These are phyloP conservation scores for Cyclina sinensis DNA, from an alignment of 1,140 invertebrate species.

Conservation along the genomic window DNA sequence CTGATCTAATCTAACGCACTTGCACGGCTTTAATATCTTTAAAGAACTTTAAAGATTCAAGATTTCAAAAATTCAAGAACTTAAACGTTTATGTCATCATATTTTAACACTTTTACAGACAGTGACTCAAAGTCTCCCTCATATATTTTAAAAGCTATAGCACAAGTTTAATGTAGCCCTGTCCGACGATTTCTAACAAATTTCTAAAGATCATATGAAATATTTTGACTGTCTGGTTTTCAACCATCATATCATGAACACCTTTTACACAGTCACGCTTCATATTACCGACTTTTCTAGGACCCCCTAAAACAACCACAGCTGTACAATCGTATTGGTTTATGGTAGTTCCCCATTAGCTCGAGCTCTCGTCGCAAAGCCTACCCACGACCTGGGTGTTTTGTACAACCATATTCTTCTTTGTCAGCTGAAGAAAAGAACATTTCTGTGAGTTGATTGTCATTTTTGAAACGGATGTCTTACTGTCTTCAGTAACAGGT, in stretches of 20 bases:
- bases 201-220: not conserved
- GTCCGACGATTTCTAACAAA: no score
- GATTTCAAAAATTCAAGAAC: no score
- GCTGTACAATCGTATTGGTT: constrained; percentile 9
- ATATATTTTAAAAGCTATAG: no score
- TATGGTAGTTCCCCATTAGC: constrained; percentile 31
- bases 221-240: constrained; percentile 49
- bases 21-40: no score
- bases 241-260: not conserved
- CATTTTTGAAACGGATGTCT: not conserved
- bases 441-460: not conserved
- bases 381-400: no score
- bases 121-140: no score
- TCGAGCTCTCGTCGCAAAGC: no score
- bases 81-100: no score
- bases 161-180: no score
- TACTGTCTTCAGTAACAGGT: not conserved
- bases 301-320: constrained; percentile 55
- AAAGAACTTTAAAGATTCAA: no score
- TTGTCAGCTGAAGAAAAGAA: not conserved
- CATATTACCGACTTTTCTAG: constrained; percentile 30
- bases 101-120: no score
- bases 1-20: no score
- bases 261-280: constrained; percentile 43
- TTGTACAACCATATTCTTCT: not conserved